Evolutionary conservation across 2,113 vertebrate genomes (phyloP).

Genomic region (Pipa parva): DNA sequence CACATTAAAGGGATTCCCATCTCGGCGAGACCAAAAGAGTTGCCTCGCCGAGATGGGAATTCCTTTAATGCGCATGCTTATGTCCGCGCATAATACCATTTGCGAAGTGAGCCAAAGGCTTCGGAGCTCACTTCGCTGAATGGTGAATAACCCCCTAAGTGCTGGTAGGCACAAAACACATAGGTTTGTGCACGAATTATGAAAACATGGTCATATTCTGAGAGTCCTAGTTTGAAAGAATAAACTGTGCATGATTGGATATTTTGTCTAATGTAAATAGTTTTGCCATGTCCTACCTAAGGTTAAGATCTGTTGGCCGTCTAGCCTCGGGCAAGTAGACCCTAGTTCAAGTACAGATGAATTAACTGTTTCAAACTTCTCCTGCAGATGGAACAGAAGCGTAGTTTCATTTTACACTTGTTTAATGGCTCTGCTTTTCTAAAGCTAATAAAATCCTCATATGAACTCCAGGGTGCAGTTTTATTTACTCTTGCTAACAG

Average conservation of each 20-base stretch:
- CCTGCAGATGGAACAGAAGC: background rate
- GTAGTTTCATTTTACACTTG: background rate
- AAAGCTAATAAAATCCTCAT: background rate
- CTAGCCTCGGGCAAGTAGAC: conserved; percentile 4
- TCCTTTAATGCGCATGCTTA: too few species aligned
- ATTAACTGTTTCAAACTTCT: background rate
- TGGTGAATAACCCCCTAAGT: too few species aligned
- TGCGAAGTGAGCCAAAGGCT: too few species aligned
- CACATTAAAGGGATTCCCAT: too few species aligned
- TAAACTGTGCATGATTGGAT: background rate
- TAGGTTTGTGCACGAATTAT: background rate
- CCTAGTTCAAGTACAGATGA: conserved; percentile 3
- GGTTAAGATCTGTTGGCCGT: background rate
- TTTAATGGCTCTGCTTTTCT: background rate
- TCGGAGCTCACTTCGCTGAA: too few species aligned
- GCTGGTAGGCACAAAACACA: background rate
- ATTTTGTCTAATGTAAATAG: background rate
- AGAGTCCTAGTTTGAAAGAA: background rate
- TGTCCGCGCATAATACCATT: too few species aligned
- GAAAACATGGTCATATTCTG: conserved; percentile 8
- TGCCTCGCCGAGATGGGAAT: too few species aligned
- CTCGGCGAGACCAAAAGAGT: too few species aligned
- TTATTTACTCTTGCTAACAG: background rate
- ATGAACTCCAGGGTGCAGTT: background rate
- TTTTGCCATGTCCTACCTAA: background rate